A percentile compares a stretch with the other conserved stretches of the same genome.
These are phyloP conservation scores for Rousettus madagascariensis DNA, from an alignment of 2,797 vertebrate genomes.

Conservation along the genomic window DNA sequence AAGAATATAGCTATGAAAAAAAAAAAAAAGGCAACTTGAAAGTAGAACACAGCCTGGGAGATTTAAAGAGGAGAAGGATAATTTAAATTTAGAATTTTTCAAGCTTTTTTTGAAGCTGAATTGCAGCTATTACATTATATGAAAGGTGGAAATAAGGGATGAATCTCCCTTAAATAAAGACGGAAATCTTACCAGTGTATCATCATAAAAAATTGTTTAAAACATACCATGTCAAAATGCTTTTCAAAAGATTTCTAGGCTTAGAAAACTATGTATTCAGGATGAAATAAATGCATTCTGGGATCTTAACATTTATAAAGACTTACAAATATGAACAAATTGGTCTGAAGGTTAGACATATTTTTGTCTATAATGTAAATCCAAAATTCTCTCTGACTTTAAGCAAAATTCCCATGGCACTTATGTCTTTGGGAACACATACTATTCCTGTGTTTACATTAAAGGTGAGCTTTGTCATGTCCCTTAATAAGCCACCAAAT, in stretches of 20 bases:
- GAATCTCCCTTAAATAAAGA: conserved; percentile 44
- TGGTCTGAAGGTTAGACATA: background rate
- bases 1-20: background rate
- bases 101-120: background rate
- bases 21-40: conserved; percentile 10
- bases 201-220: conserved; percentile 61
- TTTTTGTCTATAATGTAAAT: conserved; percentile 25
- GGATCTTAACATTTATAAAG: conserved; percentile 68
- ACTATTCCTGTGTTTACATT: background rate
- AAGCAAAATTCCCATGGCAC: background rate
- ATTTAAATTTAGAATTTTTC: conserved; percentile 23
- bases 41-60: background rate
- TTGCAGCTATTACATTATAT: background rate
- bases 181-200: background rate
- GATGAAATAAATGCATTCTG: conserved; percentile 58
- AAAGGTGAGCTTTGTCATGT: background rate
- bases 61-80: background rate
- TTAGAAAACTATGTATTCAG: conserved; percentile 70
- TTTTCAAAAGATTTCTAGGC: conserved; percentile 65
- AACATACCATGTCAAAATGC: conserved; percentile 56
- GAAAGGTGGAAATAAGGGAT: background rate
- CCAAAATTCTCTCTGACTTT: conserved; percentile 20
- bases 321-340: conserved; percentile 54
- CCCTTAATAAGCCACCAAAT: background rate
- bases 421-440: background rate